Evolutionary conservation across 2,797 vertebrate species (phyloP), one percentile per base, ranked within the genome.

Genomic region (Orestias chungarensis): DNA sequence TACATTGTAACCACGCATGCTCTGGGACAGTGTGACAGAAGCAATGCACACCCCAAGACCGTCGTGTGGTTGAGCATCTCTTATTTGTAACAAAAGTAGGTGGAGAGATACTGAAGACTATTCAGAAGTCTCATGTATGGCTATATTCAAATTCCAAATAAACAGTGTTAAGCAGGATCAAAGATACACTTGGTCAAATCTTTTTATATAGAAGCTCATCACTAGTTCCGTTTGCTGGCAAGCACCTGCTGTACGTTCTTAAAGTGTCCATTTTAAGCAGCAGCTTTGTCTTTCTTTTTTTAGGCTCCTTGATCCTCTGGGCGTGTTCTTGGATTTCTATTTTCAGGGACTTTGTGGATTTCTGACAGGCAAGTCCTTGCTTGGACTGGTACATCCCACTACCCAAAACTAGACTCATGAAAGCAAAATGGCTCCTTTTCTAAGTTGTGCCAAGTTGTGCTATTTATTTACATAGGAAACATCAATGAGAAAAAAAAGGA

Each of bases 161-260:
- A 15, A 46, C 43, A 46, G 11, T 18, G 65, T 29, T 64, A n/a
- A 66, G 25, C 29, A 49, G 18, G 43, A 23, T 29, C 67, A 42
- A 38, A 49, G 17, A 25, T 57, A 68, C 74, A 78, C 38, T 69
- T 46, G 35, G 61, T 40, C 25, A 11, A 65, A 50, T 12, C 23
- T 27, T 64, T 54, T 17, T 75, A 12, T 44, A 46, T 2, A n/a
- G 12, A 23, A 35, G 20, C 25, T 54, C 25, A 75, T 78, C 64
- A 31, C 42, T 66, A n/a, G 20, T 38, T 55, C 29, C 44, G 38
- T 42, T 64, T 18, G 33, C 46, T 57, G 52, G 20, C 33, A 4
- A 57, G 33, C 20, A 61, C 4, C 57, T 61, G 33, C 20, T 23
- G 33, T 40, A 1, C 1, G 15, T 33, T 12, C 38, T 35, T 18